Base-by-base conservation (phyloP, 2,888 invertebrate genomes). In the Ichneumoninae sp. region DNA sequence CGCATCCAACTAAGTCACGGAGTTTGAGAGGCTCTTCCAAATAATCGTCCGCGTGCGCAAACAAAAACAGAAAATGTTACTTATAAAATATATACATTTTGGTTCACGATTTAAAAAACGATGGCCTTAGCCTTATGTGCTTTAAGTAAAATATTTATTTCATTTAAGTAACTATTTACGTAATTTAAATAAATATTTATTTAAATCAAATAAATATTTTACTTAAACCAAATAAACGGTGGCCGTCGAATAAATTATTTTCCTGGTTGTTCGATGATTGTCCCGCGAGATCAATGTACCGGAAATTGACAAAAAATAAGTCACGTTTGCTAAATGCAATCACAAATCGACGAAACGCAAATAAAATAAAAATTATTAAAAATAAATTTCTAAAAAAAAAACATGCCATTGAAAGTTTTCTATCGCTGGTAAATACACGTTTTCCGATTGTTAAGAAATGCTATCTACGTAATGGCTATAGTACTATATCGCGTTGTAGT, bases 401-500 rank as follows among this genome's bases (percentile, higher is more conserved):
- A 47, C 10, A 60, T 65, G 16, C 5, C 1, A 70, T 16, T 19
- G 7, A 44, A 50, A 70, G 40, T 1, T 40, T 40, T 47, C 13
- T 16, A 47, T 16, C 44, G 44, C 16, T 47, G 16, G 44, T 47
- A 47, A 71, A 71, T 3, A 33, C 33, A 13, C 19, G 26, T 74
- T n/a, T 54, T 36, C 13, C 50, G 54, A 68, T 77, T 68, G 33
- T 50, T 44, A 52, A 52, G 13, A 19, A 77, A 22, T 33, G 36
- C 33, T 10, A 60, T 66, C 50, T 19, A 3, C 50, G 30, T 13
- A 33, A 76, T 13, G 52, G 10, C 60, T 44, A 40, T 60, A 36
- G 50, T 36, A 36, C 26, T 36, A 52, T 57, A 82, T 71, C 69
- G 50, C 65, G 47, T 33, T 65, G 36, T n/a, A 54, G 52, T 66